phyloP scores from a whole-genome alignment of 2,888 invertebrate species.

The Mesorhabditis sp. region DNA sequence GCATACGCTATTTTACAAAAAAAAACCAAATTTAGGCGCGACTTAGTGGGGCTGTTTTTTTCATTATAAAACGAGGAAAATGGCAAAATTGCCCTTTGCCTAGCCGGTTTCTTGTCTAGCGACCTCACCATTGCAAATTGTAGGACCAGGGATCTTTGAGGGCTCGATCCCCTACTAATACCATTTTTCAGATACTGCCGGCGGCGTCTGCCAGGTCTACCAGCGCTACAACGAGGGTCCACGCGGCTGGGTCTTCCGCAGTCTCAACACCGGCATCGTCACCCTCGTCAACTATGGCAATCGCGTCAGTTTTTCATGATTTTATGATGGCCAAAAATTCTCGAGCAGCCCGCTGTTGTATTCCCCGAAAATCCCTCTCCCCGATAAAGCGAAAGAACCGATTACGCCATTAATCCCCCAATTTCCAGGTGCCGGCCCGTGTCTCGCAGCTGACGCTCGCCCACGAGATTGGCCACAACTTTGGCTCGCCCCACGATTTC shows the following conservation, averaged over 20 bases:
- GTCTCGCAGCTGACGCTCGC: constrained; percentile 95
- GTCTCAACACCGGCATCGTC: constrained; percentile 94
- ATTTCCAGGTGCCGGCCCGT: constrained; percentile 79
- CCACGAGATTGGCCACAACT: constrained; percentile 98
- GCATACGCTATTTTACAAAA: no score
- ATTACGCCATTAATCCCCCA: not conserved
- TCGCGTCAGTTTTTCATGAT: constrained; percentile 59
- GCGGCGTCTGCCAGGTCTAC: constrained; percentile 93
- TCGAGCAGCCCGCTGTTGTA: no score
- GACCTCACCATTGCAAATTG: no score
- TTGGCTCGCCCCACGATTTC: constrained; percentile 76
- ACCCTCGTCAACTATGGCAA: constrained; percentile 94
- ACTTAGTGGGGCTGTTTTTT: no score
- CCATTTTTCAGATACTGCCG: constrained; percentile 77
- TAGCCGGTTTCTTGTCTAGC: no score
- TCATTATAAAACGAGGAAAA: no score
- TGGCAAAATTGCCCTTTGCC: no score
- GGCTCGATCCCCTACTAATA: not conserved
- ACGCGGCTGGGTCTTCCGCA: constrained; percentile 86
- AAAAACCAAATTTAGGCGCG: no score
- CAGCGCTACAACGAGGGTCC: constrained; percentile 89
- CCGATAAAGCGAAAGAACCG: no score
- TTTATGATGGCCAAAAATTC: not conserved
- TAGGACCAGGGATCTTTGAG: not conserved
- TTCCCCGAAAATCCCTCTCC: no score